Evolutionary conservation across 2,113 vertebrate genomes (phyloP).

Genomic region (Sminthopsis crassicaudata): DNA sequence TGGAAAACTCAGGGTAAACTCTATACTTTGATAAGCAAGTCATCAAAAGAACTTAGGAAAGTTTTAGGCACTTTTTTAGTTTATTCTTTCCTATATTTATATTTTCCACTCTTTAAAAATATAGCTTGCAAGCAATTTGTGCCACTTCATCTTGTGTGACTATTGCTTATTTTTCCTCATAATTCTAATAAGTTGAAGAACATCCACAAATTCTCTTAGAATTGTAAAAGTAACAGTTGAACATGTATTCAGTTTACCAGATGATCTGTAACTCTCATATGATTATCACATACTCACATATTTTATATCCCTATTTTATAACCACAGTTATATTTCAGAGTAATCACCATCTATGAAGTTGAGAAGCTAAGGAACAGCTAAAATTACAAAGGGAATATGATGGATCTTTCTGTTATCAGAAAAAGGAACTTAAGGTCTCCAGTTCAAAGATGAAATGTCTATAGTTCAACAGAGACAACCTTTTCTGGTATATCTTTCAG

Average conservation of each 20-base stretch:
- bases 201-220: not conserved
- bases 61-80: not conserved
- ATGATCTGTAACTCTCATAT: not conserved
- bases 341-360: not conserved
- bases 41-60: not conserved
- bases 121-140: not conserved
- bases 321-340: not conserved
- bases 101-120: not conserved
- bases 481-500: not conserved
- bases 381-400: not conserved
- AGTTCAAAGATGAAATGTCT: not conserved
- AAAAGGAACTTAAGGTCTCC: not conserved
- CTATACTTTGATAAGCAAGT: not conserved
- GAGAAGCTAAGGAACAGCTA: not conserved
- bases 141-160: not conserved
- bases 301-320: not conserved
- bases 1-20: not conserved
- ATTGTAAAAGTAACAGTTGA: not conserved
- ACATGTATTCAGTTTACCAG: not conserved
- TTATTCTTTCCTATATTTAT: not conserved
- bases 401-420: not conserved
- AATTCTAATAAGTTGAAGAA: not conserved
- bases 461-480: not conserved
- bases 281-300: too few species aligned
- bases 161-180: not conserved